A percentile compares a stretch with the other conserved stretches of the same genome.
These are phyloP conservation scores for Baronia brevicornis DNA, from an alignment of 2,888 invertebrate genomes.

Conservation along the genomic window DNA sequence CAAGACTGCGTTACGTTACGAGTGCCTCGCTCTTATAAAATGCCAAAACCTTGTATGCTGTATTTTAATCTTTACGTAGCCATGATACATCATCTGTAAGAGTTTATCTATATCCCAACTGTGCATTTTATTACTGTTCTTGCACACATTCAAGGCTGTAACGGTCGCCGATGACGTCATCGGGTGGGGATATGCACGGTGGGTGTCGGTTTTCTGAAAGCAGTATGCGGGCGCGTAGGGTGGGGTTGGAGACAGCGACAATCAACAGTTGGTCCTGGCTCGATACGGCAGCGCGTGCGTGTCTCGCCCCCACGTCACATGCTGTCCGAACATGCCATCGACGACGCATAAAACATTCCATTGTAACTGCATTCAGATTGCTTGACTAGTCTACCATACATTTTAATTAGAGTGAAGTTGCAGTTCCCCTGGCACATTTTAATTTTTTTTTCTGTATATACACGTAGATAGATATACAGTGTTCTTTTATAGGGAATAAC, in stretches of 20 bases:
- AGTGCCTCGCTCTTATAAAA: too few relatives aligned
- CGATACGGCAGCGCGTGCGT: slow-evolving; percentile 65
- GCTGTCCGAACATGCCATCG: slow-evolving; percentile 32
- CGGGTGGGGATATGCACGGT: slow-evolving; percentile 25
- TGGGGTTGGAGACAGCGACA: slow-evolving; percentile 24
- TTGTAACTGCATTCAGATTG: slow-evolving; percentile 19
- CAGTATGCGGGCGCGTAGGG: slow-evolving; percentile 9
- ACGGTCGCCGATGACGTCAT: slow-evolving; percentile 49
- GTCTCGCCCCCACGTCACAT: slow-evolving; percentile 44
- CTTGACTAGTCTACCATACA: slow-evolving; percentile 14
- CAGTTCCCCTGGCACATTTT: slow-evolving; percentile 29
- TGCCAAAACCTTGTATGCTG: not conserved
- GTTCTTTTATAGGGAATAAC: slow-evolving; percentile 24
- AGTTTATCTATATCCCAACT: slow-evolving; percentile 16
- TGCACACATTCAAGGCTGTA: slow-evolving; percentile 23
- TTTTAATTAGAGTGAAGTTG: slow-evolving; percentile 37
- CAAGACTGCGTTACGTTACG: too few relatives aligned
- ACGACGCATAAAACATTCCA: slow-evolving; percentile 21
- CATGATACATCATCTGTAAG: not conserved
- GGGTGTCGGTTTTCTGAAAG: slow-evolving; percentile 22
- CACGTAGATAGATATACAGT: too few relatives aligned
- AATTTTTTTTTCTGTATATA: too few relatives aligned
- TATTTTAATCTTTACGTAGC: too few relatives aligned
- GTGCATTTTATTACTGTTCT: slow-evolving; percentile 16
- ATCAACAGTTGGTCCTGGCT: slow-evolving; percentile 69